Evolutionary conservation across 2,888 invertebrate genomes (phyloP).

Genomic region (Thyatira batis): DNA sequence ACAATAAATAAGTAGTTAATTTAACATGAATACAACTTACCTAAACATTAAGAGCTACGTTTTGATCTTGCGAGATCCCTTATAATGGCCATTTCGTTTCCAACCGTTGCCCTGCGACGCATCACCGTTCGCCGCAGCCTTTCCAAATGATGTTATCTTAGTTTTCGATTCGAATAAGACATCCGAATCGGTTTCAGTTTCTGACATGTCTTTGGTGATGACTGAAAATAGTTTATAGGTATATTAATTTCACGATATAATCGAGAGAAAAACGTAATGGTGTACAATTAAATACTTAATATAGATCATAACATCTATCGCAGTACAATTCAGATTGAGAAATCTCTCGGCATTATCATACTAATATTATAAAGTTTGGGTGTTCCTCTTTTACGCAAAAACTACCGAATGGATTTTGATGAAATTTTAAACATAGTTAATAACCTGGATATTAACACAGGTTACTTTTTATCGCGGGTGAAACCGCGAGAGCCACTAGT

Average conservation of each 20-base stretch:
- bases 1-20: conserved; percentile 7
- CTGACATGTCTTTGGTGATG: conserved; percentile 84
- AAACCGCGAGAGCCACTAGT: too few species aligned
- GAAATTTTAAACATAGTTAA: too few species aligned
- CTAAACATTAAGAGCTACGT: conserved; percentile 57
- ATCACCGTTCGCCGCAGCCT: conserved; percentile 68
- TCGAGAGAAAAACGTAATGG: background rate
- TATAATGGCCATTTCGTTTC: conserved; percentile 82
- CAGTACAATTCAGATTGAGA: too few species aligned
- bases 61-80: conserved; percentile 62
- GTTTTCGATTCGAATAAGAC: conserved; percentile 90
- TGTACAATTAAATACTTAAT: too few species aligned
- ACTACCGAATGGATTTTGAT: background rate
- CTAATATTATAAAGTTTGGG: too few species aligned
- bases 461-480: too few species aligned
- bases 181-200: conserved; percentile 93
- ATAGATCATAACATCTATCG: too few species aligned
- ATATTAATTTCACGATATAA: background rate
- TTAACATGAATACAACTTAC: conserved; percentile 31
- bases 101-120: conserved; percentile 72
- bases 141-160: conserved; percentile 75
- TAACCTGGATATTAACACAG: too few species aligned
- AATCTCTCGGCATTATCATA: too few species aligned
- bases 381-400: too few species aligned
- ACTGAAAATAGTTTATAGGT: conserved; percentile 66